A percentile compares a stretch with the other conserved stretches of the same genome.
Conservation (phyloP, 2,888 invertebrate genomes). For the Hypolimnas misippus region DNA sequence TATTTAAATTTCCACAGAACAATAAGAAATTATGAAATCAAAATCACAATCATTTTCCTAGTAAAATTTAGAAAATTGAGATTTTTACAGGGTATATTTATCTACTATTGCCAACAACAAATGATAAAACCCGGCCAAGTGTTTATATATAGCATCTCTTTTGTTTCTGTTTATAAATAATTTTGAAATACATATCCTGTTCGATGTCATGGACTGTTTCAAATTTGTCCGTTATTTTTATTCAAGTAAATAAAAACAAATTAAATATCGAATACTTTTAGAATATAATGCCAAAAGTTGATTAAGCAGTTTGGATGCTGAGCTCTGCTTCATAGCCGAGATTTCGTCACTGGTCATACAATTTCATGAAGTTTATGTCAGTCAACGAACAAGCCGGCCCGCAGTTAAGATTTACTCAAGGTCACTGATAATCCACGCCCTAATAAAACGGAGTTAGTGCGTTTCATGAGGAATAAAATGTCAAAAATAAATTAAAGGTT, state of each 20-base stretch:
- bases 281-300: conserved; percentile 42
- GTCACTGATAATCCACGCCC: conserved; percentile 19
- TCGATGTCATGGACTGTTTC: no score
- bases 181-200: no score
- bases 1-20: no score
- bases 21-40: no score
- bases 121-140: no score
- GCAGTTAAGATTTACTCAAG: conserved; percentile 20
- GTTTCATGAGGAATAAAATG: conserved; percentile 8
- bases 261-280: conserved; percentile 16
- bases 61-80: no score
- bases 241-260: neutral
- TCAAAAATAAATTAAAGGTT: conserved; percentile 7
- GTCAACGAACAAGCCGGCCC: conserved; percentile 17
- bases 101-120: no score
- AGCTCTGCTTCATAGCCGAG: conserved; percentile 14
- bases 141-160: no score
- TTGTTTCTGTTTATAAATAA: no score
- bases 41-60: no score
- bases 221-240: neutral
- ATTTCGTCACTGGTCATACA: conserved; percentile 29
- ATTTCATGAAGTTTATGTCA: conserved; percentile 25
- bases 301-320: conserved; percentile 64
- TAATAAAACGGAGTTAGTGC: conserved; percentile 23
- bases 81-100: no score